Percentiles rank a stretch among this genome's conserved stretches.
These are phyloP conservation scores for Contarinia nasturtii DNA, from an alignment of 1,140 invertebrate genomes.

Conservation along the genomic window DNA sequence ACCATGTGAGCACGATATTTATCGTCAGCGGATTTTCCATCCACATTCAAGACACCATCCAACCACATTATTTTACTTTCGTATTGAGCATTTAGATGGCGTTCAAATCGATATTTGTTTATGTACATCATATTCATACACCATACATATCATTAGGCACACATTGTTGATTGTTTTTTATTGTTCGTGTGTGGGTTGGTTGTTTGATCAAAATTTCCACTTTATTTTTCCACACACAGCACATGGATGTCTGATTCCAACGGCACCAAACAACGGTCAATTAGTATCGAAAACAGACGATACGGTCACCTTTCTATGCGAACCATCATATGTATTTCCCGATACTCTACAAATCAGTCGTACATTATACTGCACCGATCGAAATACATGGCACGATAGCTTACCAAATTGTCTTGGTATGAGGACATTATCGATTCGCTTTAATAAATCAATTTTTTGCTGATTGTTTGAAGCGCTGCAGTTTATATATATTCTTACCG, in stretches of 20 bases:
- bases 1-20: background rate
- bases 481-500: background rate
- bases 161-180: background rate
- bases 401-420: slow-evolving; percentile 38
- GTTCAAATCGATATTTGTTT: background rate
- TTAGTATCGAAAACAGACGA: slow-evolving; percentile 31
- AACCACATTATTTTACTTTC: background rate
- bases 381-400: slow-evolving; percentile 34
- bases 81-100: background rate
- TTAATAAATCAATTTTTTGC: background rate
- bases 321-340: slow-evolving; percentile 33
- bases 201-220: background rate
- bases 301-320: slow-evolving; percentile 36
- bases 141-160: background rate
- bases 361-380: slow-evolving; percentile 30
- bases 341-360: slow-evolving; percentile 29
- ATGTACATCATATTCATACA: background rate
- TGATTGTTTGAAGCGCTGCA: background rate
- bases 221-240: slow-evolving; percentile 16
- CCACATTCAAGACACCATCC: background rate
- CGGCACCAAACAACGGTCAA: slow-evolving; percentile 34
- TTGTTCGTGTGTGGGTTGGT: background rate
- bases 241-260: slow-evolving; percentile 33
- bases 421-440: slow-evolving; percentile 8
- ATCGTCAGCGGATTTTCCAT: too few relatives aligned